Evolutionary conservation across 1,140 invertebrate species (phyloP), one percentile per base, ranked within the genome.

Genomic region (Pseudomyrmex flavicornis): DNA sequence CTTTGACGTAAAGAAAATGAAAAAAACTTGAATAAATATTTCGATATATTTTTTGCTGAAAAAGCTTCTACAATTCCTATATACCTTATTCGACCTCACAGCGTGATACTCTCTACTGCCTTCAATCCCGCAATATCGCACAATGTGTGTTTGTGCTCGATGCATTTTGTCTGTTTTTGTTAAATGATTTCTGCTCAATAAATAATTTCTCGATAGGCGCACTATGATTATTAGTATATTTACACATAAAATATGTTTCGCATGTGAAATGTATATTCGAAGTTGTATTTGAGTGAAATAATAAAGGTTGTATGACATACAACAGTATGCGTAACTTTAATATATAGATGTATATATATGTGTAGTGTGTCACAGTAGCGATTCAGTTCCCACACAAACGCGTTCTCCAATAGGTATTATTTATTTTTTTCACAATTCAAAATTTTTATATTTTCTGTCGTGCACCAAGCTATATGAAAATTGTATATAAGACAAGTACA

Each of bases 281-380:
- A 91, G 87, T 92, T 93, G 92, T 93, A 93, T 83, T 89, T 91
- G 65, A 88, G 22, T 92, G 90, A 92, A 92, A 93, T 93, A 93
- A 93, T 93, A 93, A 93, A 93, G 89, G 85, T 88, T 90, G 72
- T 91, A 86, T 86, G 80, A 89, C 79, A 86, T 82, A 87, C 66
- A 82, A 82, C 84, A 62, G 62, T 84, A 87, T 87, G 90, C 88
- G 85, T 91, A 83, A 88, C 69, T 87, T 87, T 79, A 86, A 88
- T 90, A 82, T 35, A 35, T 35, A 7, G 35, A 35, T 17, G 17
- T 17, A 17, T 35, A 35, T 35, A 35, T 35, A 35, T 35, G 35
- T 35, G 7, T n/a, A 17, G 63, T 73, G 75, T n/a, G 82, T 73
- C 75, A 12, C 65, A 83, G 80, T 82, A 88, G 84, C 84, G 83